These are phyloP conservation scores for Phodopus roborovskii DNA, from an alignment of 2,113 vertebrate species.

Conservation along the genomic window DNA sequence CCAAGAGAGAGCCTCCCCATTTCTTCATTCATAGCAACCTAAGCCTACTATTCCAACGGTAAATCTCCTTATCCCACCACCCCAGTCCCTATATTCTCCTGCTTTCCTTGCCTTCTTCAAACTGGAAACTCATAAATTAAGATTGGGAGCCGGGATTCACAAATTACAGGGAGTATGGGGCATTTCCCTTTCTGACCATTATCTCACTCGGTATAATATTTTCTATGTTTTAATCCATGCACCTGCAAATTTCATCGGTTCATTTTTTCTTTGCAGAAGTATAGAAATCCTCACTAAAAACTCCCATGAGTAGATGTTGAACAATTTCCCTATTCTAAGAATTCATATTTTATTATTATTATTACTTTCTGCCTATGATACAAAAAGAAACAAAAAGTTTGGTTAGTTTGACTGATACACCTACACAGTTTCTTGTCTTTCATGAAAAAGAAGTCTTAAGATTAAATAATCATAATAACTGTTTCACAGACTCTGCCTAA, in stretches of 20 bases:
- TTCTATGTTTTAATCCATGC: background rate
- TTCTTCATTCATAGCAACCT: background rate
- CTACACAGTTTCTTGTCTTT: background rate
- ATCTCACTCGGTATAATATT: background rate
- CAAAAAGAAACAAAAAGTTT: background rate
- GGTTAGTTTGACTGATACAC: background rate
- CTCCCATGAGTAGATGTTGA: background rate
- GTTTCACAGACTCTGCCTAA: background rate
- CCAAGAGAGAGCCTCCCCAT: no score
- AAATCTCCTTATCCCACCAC: background rate
- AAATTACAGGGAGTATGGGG: background rate
- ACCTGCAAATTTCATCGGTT: background rate
- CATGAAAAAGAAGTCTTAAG: background rate
- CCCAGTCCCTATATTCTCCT: background rate
- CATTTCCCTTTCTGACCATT: background rate
- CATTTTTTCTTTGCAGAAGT: background rate
- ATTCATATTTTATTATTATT: background rate
- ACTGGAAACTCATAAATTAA: background rate
- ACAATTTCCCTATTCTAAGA: background rate
- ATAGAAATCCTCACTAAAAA: background rate
- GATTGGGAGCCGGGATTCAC: background rate
- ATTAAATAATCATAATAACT: background rate
- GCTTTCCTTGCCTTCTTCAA: background rate
- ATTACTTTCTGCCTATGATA: background rate
- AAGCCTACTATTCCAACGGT: background rate